These are phyloP conservation scores for Leptarthrus brevirostris DNA, from an alignment of 2,888 invertebrate species.

Conservation along the genomic window DNA sequence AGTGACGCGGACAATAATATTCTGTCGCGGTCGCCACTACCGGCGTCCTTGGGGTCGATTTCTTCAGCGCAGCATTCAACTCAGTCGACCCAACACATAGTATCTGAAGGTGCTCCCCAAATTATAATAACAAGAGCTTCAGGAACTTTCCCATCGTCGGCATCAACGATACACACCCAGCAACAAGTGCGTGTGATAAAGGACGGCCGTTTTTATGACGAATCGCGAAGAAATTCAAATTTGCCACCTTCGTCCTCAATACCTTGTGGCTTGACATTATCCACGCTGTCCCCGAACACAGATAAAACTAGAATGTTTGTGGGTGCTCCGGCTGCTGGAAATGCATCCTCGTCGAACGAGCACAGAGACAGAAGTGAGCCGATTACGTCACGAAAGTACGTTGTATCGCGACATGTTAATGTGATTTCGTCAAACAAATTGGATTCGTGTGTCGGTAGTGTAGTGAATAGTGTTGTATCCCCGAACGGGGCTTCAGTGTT, in stretches of 20 bases:
- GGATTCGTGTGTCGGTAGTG: slow-evolving; percentile 43
- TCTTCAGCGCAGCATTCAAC: background rate
- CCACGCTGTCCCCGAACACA: slow-evolving; percentile 12
- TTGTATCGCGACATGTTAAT: slow-evolving; percentile 64
- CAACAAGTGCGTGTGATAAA: slow-evolving; percentile 67
- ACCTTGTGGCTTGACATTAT: background rate
- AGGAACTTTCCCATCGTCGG: slow-evolving; percentile 46
- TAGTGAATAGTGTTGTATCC: slow-evolving; percentile 11
- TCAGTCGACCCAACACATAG: background rate
- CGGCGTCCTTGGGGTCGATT: slow-evolving; percentile 5
- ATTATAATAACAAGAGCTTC: slow-evolving; percentile 47
- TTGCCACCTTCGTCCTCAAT: slow-evolving; percentile 51
- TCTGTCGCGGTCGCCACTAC: slow-evolving; percentile 28
- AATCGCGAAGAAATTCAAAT: slow-evolving; percentile 56
- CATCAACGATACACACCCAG: slow-evolving; percentile 48
- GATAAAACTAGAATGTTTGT: slow-evolving; percentile 56
- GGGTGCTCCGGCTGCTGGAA: slow-evolving; percentile 54
- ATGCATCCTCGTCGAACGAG: slow-evolving; percentile 41
- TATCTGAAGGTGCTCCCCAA: background rate
- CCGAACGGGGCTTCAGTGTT: slow-evolving; percentile 47
- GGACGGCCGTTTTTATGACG: slow-evolving; percentile 66
- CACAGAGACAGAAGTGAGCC: slow-evolving; percentile 36
- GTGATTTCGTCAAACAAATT: slow-evolving; percentile 62
- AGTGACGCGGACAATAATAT: slow-evolving; percentile 13
- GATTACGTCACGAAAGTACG: slow-evolving; percentile 60